Conservation (phyloP, 2,888 invertebrate genomes). For the Eilema sororculum region DNA sequence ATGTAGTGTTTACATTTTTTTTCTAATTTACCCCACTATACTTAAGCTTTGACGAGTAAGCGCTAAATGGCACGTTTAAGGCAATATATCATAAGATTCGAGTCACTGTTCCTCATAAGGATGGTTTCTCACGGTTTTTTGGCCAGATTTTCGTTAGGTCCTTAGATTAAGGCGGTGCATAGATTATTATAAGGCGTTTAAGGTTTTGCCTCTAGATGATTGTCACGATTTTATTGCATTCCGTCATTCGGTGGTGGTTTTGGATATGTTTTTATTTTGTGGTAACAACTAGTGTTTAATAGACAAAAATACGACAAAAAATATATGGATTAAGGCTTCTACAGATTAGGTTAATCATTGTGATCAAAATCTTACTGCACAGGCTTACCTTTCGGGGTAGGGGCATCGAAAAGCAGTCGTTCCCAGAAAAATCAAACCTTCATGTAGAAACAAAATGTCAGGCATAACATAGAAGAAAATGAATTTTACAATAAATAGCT, state of each 20-base stretch:
- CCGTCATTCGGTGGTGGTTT: slow-evolving; percentile 46
- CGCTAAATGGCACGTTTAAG: slow-evolving; percentile 87
- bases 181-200: slow-evolving; percentile 56
- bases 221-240: slow-evolving; percentile 75
- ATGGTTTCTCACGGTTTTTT: slow-evolving; percentile 79
- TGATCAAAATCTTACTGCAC: background rate
- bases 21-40: slow-evolving; percentile 85
- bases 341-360: background rate
- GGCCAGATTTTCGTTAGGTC: slow-evolving; percentile 65
- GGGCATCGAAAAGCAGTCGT: background rate
- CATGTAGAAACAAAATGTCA: no score
- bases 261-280: slow-evolving; percentile 15
- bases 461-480: background rate
- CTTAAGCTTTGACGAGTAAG: slow-evolving; percentile 84
- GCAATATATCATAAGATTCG: slow-evolving; percentile 82
- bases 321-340: slow-evolving; percentile 9
- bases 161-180: slow-evolving; percentile 69
- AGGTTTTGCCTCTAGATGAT: slow-evolving; percentile 79
- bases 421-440: no score
- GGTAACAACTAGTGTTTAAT: slow-evolving; percentile 13
- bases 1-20: slow-evolving; percentile 87
- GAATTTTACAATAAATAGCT: background rate
- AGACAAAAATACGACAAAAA: slow-evolving; percentile 7
- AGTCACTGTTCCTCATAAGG: slow-evolving; percentile 78
- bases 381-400: no score